These are phyloP conservation scores for Dicroscelio sp. DNA, from an alignment of 2,888 invertebrate species.

Conservation along the genomic window DNA sequence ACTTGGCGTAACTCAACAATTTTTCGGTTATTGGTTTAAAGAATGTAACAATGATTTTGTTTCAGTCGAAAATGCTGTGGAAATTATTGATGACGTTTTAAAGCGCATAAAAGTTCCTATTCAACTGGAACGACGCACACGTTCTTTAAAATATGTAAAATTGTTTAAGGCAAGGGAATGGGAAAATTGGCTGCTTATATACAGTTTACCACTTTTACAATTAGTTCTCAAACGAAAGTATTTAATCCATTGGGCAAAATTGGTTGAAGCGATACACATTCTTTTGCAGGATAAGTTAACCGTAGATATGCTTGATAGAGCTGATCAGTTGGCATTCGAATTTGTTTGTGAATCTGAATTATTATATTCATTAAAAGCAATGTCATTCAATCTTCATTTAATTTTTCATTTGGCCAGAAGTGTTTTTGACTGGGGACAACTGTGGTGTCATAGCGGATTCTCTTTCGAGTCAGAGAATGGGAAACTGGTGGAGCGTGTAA, in stretches of 20 bases:
- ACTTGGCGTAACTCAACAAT: background rate
- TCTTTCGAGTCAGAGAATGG: slow-evolving; percentile 6
- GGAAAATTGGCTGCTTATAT: background rate
- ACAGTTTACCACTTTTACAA: background rate
- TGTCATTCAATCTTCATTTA: background rate
- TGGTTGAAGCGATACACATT: background rate
- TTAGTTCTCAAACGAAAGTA: background rate
- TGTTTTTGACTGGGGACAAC: background rate
- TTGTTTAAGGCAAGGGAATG: background rate
- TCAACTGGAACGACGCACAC: background rate
- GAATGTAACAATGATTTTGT: too few species aligned
- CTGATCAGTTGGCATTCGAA: background rate
- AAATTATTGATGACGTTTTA: background rate
- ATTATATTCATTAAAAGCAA: background rate
- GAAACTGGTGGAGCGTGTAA: background rate
- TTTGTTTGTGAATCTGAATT: background rate
- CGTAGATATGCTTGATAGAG: background rate
- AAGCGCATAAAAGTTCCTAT: background rate
- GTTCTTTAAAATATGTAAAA: background rate
- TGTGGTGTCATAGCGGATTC: slow-evolving; percentile 14
- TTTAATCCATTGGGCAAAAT: background rate
- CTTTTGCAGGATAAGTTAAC: background rate
- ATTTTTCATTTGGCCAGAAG: too few species aligned
- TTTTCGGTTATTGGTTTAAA: background rate
- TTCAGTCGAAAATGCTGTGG: background rate